These are phyloP conservation scores for Pachyuromys duprasi DNA, from an alignment of 2,797 vertebrate species.

Conservation along the genomic window DNA sequence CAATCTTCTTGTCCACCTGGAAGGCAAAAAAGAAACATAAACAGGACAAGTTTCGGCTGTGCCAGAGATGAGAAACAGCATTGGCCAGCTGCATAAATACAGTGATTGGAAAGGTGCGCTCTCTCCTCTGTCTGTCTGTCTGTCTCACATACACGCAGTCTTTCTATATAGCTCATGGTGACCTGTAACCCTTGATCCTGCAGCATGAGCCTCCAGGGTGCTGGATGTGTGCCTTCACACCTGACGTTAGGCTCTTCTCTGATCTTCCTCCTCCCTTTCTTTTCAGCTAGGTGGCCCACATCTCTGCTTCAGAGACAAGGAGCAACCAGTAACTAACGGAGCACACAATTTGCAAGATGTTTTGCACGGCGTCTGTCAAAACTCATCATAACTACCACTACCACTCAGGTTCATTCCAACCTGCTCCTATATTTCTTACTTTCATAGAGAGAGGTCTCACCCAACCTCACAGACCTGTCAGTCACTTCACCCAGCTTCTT, in stretches of 20 bases:
- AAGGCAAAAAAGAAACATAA: conserved; percentile 57
- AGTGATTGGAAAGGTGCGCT: background rate
- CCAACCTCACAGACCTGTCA: background rate
- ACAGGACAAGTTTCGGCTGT: background rate
- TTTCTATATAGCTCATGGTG: background rate
- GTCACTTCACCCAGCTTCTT: background rate
- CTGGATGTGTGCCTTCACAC: background rate
- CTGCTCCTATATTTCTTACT: background rate
- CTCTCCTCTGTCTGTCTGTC: background rate
- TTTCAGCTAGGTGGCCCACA: background rate
- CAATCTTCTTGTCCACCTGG: conserved; percentile 95
- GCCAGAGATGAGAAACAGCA: conserved; percentile 41
- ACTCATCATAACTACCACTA: background rate
- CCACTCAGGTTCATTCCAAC: background rate
- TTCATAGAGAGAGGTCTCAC: background rate
- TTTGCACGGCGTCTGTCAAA: background rate
- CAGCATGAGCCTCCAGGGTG: background rate
- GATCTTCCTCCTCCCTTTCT: background rate
- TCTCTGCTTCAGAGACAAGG: conserved; percentile 3
- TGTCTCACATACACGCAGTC: background rate
- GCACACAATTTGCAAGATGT: background rate
- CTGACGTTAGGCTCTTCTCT: background rate
- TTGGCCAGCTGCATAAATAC: background rate
- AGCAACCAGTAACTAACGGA: background rate
- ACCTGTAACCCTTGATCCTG: background rate